phyloP scores from a whole-genome alignment of 92 coral and sea anemone species.

The Porites lobata region DNA sequence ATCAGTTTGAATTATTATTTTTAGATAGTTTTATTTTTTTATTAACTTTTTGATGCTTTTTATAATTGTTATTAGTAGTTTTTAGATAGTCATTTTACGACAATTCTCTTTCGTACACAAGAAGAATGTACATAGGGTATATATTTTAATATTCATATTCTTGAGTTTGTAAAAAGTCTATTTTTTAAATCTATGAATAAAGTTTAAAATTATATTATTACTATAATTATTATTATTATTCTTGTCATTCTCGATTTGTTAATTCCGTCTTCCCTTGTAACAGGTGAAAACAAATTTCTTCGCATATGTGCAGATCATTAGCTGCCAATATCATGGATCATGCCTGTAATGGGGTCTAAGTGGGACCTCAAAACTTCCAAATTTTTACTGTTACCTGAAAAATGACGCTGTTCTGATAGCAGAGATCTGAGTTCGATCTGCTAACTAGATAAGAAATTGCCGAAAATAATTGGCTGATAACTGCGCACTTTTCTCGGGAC shows the following conservation, averaged over 20 bases:
- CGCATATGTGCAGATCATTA: background rate
- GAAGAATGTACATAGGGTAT: too few relatives aligned
- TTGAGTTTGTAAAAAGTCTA: too few relatives aligned
- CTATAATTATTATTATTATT: too few relatives aligned
- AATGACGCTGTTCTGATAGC: conserved; percentile 3
- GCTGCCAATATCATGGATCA: conserved; percentile 5
- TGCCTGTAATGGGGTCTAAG: background rate
- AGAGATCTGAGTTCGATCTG: background rate
- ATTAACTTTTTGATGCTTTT: too few relatives aligned
- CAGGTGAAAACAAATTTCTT: conserved; percentile 4
- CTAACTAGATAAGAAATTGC: background rate
- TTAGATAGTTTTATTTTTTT: too few relatives aligned
- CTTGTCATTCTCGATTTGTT: background rate
- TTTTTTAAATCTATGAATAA: too few relatives aligned
- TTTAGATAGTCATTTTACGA: too few relatives aligned
- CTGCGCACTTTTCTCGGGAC: conserved; percentile 3
- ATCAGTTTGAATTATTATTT: too few relatives aligned
- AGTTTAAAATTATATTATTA: too few relatives aligned
- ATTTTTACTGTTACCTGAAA: conserved; percentile 1
- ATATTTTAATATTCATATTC: too few relatives aligned
- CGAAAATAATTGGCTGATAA: conserved; percentile 8
- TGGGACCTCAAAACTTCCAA: background rate
- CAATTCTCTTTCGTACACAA: too few relatives aligned
- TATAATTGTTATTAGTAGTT: too few relatives aligned
- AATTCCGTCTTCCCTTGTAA: conserved; percentile 9